Evolutionary conservation across 64 coral and sea anemone species (phyloP).

Genomic region (Trachythela sp.): DNA sequence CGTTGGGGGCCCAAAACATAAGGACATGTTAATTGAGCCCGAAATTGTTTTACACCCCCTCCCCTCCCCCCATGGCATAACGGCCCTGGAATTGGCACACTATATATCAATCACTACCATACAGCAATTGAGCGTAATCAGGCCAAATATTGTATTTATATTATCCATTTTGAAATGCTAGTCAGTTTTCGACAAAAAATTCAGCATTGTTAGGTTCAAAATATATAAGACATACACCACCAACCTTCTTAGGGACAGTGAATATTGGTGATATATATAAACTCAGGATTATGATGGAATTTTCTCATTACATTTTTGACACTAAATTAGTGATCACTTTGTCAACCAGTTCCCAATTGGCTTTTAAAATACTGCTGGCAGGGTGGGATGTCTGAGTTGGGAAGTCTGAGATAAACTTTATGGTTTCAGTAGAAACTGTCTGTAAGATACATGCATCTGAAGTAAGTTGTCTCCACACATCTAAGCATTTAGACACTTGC

Average conservation of each 20-base stretch:
- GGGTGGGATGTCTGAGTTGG: background rate
- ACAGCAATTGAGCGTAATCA: background rate
- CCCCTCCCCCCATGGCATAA: background rate
- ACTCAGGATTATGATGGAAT: too few species aligned
- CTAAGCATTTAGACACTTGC: background rate
- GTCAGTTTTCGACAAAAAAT: background rate
- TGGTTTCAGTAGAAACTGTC: too few species aligned
- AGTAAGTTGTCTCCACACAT: background rate
- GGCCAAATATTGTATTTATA: background rate
- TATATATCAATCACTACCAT: background rate
- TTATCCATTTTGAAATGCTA: background rate
- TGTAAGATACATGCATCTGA: background rate
- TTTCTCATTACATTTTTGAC: too few species aligned
- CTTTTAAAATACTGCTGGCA: background rate
- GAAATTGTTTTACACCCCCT: too few species aligned
- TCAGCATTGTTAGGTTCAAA: background rate
- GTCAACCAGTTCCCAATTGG: background rate
- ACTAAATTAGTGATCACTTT: too few species aligned
- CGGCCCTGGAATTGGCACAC: background rate
- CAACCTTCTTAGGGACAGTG: too few species aligned
- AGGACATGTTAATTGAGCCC: too few species aligned
- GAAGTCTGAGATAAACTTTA: too few species aligned
- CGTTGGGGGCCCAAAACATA: too few species aligned
- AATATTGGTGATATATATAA: constrained; percentile 1
- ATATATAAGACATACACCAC: background rate